A percentile compares a stretch with the other conserved stretches of the same genome.
Conservation (phyloP, 2,888 invertebrate genomes). For the Physocephala rufipes region DNA sequence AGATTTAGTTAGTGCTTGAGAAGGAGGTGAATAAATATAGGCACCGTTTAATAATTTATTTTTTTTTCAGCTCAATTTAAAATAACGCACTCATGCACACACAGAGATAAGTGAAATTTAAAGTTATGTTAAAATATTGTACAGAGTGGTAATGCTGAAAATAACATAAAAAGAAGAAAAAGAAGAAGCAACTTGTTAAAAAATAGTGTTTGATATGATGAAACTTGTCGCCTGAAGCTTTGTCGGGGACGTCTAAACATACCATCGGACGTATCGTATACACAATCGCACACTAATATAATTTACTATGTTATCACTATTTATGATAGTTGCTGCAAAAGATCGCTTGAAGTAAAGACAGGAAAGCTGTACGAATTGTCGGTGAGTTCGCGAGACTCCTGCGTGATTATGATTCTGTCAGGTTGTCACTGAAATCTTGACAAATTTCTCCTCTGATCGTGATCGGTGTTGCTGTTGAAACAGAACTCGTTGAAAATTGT, state of each 20-base stretch:
- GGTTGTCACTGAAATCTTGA: too few relatives aligned
- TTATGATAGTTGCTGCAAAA: too few relatives aligned
- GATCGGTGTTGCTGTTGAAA: too few relatives aligned
- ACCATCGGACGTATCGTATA: background rate
- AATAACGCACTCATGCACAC: background rate
- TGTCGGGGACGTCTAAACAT: constrained; percentile 26
- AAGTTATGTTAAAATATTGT: background rate
- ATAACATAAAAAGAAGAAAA: constrained; percentile 4
- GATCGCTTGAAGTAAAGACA: too few relatives aligned
- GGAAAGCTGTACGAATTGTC: background rate
- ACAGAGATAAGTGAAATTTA: background rate
- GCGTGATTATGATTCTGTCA: too few relatives aligned
- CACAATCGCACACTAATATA: constrained; percentile 14
- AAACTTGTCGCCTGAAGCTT: constrained; percentile 40
- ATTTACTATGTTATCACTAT: too few relatives aligned
- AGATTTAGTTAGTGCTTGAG: background rate
- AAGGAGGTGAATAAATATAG: constrained; percentile 3
- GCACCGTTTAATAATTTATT: constrained; percentile 30
- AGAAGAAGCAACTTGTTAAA: too few relatives aligned
- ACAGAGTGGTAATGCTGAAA: background rate
- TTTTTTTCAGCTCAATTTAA: background rate
- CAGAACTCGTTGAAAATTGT: too few relatives aligned
- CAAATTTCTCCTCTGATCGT: too few relatives aligned
- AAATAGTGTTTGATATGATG: constrained; percentile 25
- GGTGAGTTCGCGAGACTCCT: too few relatives aligned